Percentiles rank a stretch among this genome's conserved stretches.
Evolutionary conservation across 2,113 vertebrate genomes (phyloP).

Genomic region (Zeus faber): DNA sequence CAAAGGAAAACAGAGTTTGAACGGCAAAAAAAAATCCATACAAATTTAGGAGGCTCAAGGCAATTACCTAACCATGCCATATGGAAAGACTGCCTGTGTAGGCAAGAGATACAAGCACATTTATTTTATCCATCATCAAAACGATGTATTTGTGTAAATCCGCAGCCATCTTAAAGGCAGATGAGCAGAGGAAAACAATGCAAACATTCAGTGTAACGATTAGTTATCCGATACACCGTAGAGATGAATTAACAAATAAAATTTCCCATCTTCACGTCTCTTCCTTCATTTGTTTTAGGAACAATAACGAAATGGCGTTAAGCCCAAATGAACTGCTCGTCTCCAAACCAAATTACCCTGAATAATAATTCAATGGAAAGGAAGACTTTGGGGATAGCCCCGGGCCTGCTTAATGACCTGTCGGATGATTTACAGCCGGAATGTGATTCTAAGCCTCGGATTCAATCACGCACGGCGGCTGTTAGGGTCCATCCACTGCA

Average conservation of each 20-base stretch:
- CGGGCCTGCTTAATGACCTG: conserved; percentile 55
- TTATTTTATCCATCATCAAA: too few species aligned
- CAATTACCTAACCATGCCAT: too few species aligned
- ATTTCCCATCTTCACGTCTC: conserved; percentile 18
- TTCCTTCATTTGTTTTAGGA: conserved; percentile 32
- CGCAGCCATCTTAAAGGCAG: too few species aligned
- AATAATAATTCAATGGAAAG: conserved; percentile 71
- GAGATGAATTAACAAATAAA: conserved; percentile 6
- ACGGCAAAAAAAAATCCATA: too few species aligned
- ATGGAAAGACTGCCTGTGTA: too few species aligned
- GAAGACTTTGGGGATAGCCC: conserved; percentile 41
- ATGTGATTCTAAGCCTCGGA: conserved; percentile 59
- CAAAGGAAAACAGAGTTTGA: too few species aligned
- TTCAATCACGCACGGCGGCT: conserved; percentile 66
- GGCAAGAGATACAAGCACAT: too few species aligned
- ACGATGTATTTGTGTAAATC: too few species aligned
- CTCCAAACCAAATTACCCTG: conserved; percentile 66
- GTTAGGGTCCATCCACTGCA: conserved; percentile 44
- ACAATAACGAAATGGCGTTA: too few species aligned
- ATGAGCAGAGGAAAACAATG: too few species aligned
- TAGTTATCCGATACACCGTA: not conserved
- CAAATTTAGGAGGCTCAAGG: too few species aligned
- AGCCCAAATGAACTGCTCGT: conserved; percentile 47
- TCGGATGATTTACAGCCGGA: conserved; percentile 61
- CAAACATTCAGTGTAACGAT: too few species aligned